These are phyloP conservation scores for Anolis apletophallus DNA, from an alignment of 2,797 vertebrate genomes.

Conservation along the genomic window DNA sequence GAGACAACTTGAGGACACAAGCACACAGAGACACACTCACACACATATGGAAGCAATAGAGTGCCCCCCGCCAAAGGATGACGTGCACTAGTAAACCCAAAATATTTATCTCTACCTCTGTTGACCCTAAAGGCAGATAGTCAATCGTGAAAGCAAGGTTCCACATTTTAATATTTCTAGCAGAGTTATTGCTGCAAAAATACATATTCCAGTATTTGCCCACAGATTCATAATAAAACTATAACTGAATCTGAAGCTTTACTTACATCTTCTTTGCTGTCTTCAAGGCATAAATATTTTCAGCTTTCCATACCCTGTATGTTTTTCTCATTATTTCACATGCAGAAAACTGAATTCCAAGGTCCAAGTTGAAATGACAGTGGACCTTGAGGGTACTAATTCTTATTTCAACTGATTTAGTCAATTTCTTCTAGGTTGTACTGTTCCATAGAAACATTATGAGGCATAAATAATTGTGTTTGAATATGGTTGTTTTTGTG, in stretches of 20 bases:
- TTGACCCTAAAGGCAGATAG: not conserved
- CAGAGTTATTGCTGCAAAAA: not conserved
- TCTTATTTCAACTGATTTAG: not conserved
- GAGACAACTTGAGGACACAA: no score
- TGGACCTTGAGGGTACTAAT: not conserved
- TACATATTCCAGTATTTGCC: not conserved
- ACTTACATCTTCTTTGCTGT: not conserved
- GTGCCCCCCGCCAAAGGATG: no score
- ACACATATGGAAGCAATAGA: no score
- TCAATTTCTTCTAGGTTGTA: not conserved
- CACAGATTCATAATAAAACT: not conserved
- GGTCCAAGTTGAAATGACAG: not conserved
- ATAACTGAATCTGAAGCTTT: not conserved
- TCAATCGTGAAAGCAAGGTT: not conserved
- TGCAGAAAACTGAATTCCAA: not conserved
- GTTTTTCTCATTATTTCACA: not conserved
- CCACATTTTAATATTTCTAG: not conserved
- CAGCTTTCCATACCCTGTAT: not conserved
- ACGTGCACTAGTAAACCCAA: not conserved
- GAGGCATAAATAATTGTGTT: not conserved
- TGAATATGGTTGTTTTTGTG: not conserved
- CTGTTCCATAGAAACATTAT: not conserved
- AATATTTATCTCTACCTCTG: not conserved
- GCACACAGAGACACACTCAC: no score
- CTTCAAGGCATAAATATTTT: not conserved